Evolutionary conservation across 2,797 vertebrate genomes (phyloP), one percentile per base, ranked within the genome.

Genomic region (Pangasius macronema): DNA sequence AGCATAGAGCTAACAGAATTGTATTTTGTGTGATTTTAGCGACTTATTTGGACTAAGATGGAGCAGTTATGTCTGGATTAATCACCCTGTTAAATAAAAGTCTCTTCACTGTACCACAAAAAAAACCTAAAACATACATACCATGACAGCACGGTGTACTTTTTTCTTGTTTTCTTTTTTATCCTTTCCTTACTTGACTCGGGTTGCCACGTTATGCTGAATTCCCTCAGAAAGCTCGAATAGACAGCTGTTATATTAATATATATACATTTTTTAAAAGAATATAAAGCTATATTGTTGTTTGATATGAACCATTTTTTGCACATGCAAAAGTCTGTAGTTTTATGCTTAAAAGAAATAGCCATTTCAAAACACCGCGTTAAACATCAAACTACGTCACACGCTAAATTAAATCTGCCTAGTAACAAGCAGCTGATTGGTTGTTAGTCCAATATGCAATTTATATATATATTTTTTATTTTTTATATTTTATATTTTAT

Each of bases 381-480:
- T 67, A 24, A 53, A 65, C 18, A 13, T 22, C n/a, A 33, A 5
- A 14, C 18, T 67, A 83, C 42, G 18, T 67, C 42, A 83, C 59
- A 46, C 27, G 5, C n/a, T 1, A 14, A 51, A 51, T 33, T 1
- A 24, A 83, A 67, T 67, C 63, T 68, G 82, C 63, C 82, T 68
- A 68, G 82, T 65, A 67, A 82, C 81, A 67, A 82, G 61, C 42
- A 51, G 59, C 59, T 67, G 81, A 67, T 67, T 67, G 42, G 81
- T 10, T 82, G 61, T 20, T 51, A 30, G 9, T 14, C 33, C 36
- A 46, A 18, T 18, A 36, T 65, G 22, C 0, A 3, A 39, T 39
- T 39, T 39, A 39, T 39, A 39, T 39, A 39, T 39, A 3, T 39
- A 3, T n/a, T 39, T 2, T n/a, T 65, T 9, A 5, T 13, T 75